Evolutionary conservation across 2,797 vertebrate species (phyloP).

Genomic region (Premnoplex brunnescens): DNA sequence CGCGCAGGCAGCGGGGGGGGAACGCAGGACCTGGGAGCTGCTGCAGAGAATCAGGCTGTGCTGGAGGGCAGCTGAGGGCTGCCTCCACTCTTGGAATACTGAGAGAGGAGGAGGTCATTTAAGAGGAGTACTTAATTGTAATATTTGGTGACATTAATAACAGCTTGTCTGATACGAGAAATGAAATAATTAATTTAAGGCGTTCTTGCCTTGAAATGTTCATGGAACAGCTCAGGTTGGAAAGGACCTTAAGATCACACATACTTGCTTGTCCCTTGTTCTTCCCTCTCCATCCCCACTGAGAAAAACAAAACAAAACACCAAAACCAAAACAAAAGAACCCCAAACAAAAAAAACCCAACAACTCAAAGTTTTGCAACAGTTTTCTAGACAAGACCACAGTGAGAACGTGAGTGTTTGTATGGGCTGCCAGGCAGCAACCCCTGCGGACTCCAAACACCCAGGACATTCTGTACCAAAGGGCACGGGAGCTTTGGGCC

Average conservation of each 20-base stretch:
- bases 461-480: not conserved
- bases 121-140: conserved; percentile 58
- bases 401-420: not conserved
- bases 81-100: not conserved
- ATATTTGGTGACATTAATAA: conserved; percentile 48
- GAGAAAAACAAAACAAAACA: no score
- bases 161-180: conserved; percentile 38
- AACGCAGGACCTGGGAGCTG: conserved; percentile 18
- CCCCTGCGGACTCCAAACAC: not conserved
- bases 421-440: not conserved
- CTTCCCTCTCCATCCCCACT: fast-evolving
- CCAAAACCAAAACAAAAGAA: no score
- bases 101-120: conserved; percentile 44
- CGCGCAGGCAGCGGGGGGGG: not conserved
- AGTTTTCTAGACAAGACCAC: not conserved
- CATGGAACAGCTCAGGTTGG: not conserved
- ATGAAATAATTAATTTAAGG: conserved; percentile 40
- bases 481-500: not conserved
- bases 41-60: conserved; percentile 7
- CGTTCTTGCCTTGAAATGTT: not conserved
- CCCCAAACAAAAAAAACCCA: no score
- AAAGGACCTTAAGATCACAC: not conserved
- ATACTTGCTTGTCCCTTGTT: not conserved
- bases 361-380: not conserved
- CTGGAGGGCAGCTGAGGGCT: not conserved